phyloP scores from a whole-genome alignment of 2,888 invertebrate genomes.

The Volucella bombylans region DNA sequence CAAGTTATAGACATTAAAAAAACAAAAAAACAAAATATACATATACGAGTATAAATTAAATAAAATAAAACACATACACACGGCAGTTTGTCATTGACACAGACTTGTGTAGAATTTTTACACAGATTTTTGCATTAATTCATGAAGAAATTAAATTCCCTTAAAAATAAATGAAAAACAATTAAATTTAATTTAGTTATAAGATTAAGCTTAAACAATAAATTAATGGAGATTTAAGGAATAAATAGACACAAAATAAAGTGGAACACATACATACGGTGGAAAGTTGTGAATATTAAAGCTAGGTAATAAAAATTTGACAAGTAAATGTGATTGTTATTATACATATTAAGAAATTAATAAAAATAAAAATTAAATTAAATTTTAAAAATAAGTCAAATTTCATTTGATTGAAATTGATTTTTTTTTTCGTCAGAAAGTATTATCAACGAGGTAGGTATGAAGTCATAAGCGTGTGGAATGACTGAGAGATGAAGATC shows the following conservation, averaged over 20 bases:
- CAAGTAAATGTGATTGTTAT: slow-evolving; percentile 81
- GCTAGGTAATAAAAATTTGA: slow-evolving; percentile 74
- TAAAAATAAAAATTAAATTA: slow-evolving; percentile 61
- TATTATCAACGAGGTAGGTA: too few relatives aligned
- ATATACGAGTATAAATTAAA: slow-evolving; percentile 43
- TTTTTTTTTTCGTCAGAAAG: neutral
- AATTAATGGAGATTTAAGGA: slow-evolving; percentile 1
- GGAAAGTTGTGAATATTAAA: slow-evolving; percentile 75
- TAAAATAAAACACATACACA: slow-evolving; percentile 28
- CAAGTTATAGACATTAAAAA: slow-evolving; percentile 47
- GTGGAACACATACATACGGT: slow-evolving; percentile 71
- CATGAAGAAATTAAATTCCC: slow-evolving; percentile 17
- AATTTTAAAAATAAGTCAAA: slow-evolving; percentile 57
- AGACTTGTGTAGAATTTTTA: slow-evolving; percentile 63
- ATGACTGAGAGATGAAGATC: too few relatives aligned
- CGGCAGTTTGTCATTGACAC: slow-evolving; percentile 27
- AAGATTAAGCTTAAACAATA: slow-evolving; percentile 44
- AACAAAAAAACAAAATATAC: slow-evolving; percentile 14
- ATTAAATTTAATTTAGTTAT: slow-evolving; percentile 48
- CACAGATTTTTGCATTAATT: slow-evolving; percentile 66
- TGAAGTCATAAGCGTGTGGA: too few relatives aligned
- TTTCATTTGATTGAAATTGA: slow-evolving; percentile 51
- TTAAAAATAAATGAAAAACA: slow-evolving; percentile 28
- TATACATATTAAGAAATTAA: slow-evolving; percentile 78
- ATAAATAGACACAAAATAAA: slow-evolving; percentile 25